Evolutionary conservation across 35 echinoderm and acorn worm species (phyloP), one percentile per base, ranked within the genome.

Genomic region (Strongylocentrotus purpuratus): DNA sequence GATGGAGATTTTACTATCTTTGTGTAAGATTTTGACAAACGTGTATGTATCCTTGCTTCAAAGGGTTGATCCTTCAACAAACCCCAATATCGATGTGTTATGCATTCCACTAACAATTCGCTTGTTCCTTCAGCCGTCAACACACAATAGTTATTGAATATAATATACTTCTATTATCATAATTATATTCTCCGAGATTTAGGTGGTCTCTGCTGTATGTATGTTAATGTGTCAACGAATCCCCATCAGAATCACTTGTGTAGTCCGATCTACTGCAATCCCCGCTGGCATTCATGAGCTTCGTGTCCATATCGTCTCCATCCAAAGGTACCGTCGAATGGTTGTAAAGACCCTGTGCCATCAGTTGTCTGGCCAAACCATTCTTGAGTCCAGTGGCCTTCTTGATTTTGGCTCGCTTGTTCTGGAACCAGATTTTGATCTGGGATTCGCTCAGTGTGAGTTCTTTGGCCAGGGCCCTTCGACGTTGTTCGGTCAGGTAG

Each of bases 361-460:
- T 99, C 12, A 99, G 94, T 71, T 96, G 88, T 86, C 95, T 31
- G 2, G 98, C 98, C 65, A 99, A 87, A 18, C 85, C 95, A 90
- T 99, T 97, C 48, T 96, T 96, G 70, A 96, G 78, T 78, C 98
- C 98, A 86, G 91, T 97, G 4, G 98, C 96, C 95, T 99, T 99
- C 97, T 99, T 99, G 89, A 99, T 99, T 85, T 99, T 99, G 10
- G 98, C 98, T 52, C 98, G 96, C 94, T 99, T 99, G 48, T 99
- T 99, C 91, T 99, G 98, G 94, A 99, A 99, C 98, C 98, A 99
- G 47, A 99, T 99, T 92, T 99, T 99, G 95, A 99, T 99, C 55
- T 99, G 98, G 14, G 98, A 99, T 61, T 98, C 97, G 88, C 95
- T 98, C 32, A 98, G 96, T 31, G 94, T 95, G 31, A 98, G 94